Evolutionary conservation across 2,888 invertebrate genomes (phyloP), one percentile per base, ranked within the genome.

Genomic region (Hypomecis atomaria): DNA sequence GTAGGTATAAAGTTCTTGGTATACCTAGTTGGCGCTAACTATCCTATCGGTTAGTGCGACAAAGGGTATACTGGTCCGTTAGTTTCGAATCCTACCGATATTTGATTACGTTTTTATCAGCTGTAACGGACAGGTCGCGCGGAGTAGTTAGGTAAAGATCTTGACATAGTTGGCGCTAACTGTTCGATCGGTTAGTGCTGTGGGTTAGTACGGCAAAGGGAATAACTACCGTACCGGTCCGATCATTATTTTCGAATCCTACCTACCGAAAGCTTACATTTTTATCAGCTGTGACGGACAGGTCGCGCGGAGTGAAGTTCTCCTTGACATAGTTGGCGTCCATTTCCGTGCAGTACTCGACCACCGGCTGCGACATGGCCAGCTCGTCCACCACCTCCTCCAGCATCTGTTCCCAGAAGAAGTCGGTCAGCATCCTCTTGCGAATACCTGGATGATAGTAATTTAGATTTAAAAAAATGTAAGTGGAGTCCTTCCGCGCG

Each of bases 371-470:
- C 7, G 86, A 78, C 0, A 87, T 85, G 3, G 82, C 84, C 48
- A 93, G 52, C 67, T 93, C 93, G n/a, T 89, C 87, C 1, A 93
- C 86, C 0, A 90, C 89, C 78, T 93, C 93, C n/a, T 89, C 88
- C 44, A 92, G 72, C 90, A 92, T 92, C 86, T 92, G 89, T 71
- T 90, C 92, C 92, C 91, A 92, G 72, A 89, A 92, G 74, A 91
- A 92, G 67, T 93, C 88, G 0, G 86, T 89, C 10, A 93, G 73
- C 89, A 92, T 86, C 34, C 86, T 81, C 69, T 84, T 89, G 10
- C 93, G 89, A 55, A 90, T 82, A 59, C 93, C 93, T 91, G 38
- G 23, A 23, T 23, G 23, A 23, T 23, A 3, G 23, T 23, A 23
- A 3, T 23, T 23, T 23, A 23, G 23, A 23, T n/a, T n/a, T n/a